phyloP scores from a whole-genome alignment of 2,797 vertebrate species.

The Megalops cyprinoides region DNA sequence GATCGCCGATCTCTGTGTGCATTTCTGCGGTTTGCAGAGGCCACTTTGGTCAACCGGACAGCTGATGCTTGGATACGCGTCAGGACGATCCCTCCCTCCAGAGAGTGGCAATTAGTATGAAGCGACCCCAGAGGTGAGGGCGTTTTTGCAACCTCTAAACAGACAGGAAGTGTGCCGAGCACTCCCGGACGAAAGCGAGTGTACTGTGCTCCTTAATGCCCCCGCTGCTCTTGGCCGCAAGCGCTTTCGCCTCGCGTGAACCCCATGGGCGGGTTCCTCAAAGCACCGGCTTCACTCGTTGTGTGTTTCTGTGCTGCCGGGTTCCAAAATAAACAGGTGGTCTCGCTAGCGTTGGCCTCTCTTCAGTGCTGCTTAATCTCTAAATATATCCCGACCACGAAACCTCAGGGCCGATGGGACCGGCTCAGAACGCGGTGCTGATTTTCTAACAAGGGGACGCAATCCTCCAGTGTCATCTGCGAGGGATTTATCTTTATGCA shows the following conservation, averaged over 20 bases:
- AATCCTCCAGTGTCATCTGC: background rate
- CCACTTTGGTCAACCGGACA: background rate
- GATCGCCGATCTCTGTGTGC: background rate
- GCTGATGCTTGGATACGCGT: background rate
- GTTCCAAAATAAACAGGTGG: constrained; percentile 18
- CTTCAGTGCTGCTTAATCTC: constrained; percentile 23
- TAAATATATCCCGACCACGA: constrained; percentile 50
- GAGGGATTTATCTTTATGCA: background rate
- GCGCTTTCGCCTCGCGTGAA: constrained; percentile 5
- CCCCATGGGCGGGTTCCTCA: constrained; percentile 21
- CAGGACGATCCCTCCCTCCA: background rate
- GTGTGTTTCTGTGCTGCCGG: background rate
- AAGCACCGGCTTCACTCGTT: constrained; percentile 16
- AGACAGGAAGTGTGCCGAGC: background rate
- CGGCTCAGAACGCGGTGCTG: constrained; percentile 36
- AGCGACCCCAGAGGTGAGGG: background rate
- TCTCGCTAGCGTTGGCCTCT: constrained; percentile 36
- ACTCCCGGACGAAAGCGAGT: no score
- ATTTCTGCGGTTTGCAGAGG: background rate
- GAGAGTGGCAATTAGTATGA: background rate
- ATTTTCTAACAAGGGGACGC: constrained; percentile 19
- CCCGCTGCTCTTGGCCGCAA: background rate
- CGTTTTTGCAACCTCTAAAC: background rate
- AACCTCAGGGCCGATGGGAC: constrained; percentile 30
- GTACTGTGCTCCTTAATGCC: no score